Evolutionary conservation across 1,140 invertebrate genomes (phyloP).

Genomic region (Drosophila trapezifrons): DNA sequence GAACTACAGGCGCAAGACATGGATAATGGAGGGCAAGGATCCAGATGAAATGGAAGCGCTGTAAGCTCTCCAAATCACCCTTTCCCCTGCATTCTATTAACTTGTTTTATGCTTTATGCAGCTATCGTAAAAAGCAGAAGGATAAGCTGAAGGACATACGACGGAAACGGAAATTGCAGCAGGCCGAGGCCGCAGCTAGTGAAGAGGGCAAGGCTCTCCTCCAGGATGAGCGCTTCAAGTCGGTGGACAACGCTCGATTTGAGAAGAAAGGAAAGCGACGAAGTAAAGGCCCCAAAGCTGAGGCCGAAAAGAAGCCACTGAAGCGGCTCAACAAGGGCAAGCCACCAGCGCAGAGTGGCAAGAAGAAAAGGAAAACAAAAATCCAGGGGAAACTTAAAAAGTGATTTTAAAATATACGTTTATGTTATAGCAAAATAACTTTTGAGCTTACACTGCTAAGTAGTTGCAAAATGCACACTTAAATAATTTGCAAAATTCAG

Average conservation of each 20-base stretch:
- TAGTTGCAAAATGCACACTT: constrained; percentile 59
- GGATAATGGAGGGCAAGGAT: constrained; percentile 93
- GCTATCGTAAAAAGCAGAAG: constrained; percentile 79
- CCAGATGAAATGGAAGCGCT: constrained; percentile 90
- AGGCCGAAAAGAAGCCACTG: background rate
- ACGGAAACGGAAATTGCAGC: constrained; percentile 62
- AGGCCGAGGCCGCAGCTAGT: constrained; percentile 35
- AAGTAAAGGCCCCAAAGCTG: background rate
- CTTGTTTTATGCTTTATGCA: constrained; percentile 11
- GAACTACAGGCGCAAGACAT: constrained; percentile 94
- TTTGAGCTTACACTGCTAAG: constrained; percentile 69
- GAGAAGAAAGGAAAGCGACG: constrained; percentile 26
- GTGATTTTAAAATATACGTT: constrained; percentile 45
- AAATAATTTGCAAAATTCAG: constrained; percentile 66
- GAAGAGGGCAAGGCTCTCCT: constrained; percentile 51
- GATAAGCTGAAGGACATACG: constrained; percentile 76
- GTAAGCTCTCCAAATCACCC: constrained; percentile 63
- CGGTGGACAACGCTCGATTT: constrained; percentile 63
- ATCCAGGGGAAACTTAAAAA: constrained; percentile 4
- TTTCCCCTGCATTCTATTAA: background rate
- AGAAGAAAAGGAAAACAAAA: constrained; percentile 23
- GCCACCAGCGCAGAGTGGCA: background rate
- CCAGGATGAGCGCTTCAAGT: constrained; percentile 78
- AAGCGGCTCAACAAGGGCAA: constrained; percentile 25
- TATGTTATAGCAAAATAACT: constrained; percentile 58